A percentile compares a stretch with the other conserved stretches of the same genome.
Evolutionary conservation across 2,888 invertebrate genomes (phyloP).

Genomic region (Eupithecia exiguata): DNA sequence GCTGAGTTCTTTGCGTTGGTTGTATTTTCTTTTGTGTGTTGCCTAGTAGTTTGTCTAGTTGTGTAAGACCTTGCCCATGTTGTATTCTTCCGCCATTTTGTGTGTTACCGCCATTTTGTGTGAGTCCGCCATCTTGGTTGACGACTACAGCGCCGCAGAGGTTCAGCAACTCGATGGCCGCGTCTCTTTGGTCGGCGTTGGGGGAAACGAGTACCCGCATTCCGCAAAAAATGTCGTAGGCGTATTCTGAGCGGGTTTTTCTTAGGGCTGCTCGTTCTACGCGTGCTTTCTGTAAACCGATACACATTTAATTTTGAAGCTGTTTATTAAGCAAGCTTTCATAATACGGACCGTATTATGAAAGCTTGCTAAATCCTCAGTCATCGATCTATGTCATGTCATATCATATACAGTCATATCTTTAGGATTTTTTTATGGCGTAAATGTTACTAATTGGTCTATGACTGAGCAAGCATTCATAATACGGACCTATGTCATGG

Average conservation of each 20-base stretch:
- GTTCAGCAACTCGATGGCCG: constrained; percentile 57
- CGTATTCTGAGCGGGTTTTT: constrained; percentile 62
- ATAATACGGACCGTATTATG: constrained; percentile 12
- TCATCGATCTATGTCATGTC: too few species aligned
- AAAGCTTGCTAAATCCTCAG: neutral
- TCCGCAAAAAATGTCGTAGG: constrained; percentile 70
- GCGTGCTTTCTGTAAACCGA: constrained; percentile 68
- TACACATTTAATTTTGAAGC: too few species aligned
- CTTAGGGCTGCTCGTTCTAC: constrained; percentile 66
- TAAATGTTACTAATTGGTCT: neutral
- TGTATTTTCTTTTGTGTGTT: constrained; percentile 14
- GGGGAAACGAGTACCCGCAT: constrained; percentile 58
- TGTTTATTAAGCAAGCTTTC: too few species aligned
- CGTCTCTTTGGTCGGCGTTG: constrained; percentile 58
- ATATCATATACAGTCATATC: too few species aligned
- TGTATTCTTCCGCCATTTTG: constrained; percentile 34
- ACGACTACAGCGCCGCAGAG: constrained; percentile 66
- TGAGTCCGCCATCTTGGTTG: constrained; percentile 40
- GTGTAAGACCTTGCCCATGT: constrained; percentile 33
- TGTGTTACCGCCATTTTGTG: constrained; percentile 42
- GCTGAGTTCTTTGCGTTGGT: constrained; percentile 23
- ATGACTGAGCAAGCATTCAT: too few species aligned
- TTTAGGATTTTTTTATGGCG: too few species aligned
- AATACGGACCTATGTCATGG: too few species aligned
- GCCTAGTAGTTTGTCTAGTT: constrained; percentile 24